Conservation (phyloP, 2,888 invertebrate species). For the Bembecia ichneumoniformis region DNA sequence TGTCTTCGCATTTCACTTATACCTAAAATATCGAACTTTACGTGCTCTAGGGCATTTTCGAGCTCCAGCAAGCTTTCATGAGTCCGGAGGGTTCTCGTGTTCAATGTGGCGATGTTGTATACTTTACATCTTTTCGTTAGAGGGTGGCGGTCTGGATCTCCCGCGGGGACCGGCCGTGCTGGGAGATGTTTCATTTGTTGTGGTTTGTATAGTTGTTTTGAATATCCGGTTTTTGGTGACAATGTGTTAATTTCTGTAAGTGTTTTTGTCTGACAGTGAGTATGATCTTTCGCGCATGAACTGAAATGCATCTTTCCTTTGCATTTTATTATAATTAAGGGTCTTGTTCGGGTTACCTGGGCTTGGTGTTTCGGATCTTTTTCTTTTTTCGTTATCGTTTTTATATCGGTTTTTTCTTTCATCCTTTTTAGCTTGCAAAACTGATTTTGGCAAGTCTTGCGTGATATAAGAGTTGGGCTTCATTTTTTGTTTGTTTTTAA, state of each 20-base stretch:
- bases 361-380: slow-evolving; percentile 3
- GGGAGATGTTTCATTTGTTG: slow-evolving; percentile 5
- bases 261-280: slow-evolving; percentile 5
- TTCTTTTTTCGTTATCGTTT: no score
- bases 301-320: slow-evolving; percentile 4
- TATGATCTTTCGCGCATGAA: slow-evolving; percentile 5
- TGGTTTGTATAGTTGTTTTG: slow-evolving; percentile 3
- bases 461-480: slow-evolving; percentile 1
- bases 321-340: slow-evolving; percentile 1
- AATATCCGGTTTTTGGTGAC: slow-evolving; percentile 2
- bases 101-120: neutral
- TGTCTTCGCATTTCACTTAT: neutral
- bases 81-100: neutral
- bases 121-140: neutral
- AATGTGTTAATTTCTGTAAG: no score
- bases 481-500: neutral
- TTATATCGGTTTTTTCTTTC: neutral
- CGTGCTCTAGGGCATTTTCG: neutral
- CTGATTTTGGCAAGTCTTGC: slow-evolving; percentile 1
- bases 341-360: neutral
- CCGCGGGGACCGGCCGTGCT: neutral
- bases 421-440: no score
- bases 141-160: neutral
- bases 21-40: neutral
- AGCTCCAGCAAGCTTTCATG: neutral